phyloP scores from a whole-genome alignment of 2,888 invertebrate genomes.

The Ennomos erosarius region DNA sequence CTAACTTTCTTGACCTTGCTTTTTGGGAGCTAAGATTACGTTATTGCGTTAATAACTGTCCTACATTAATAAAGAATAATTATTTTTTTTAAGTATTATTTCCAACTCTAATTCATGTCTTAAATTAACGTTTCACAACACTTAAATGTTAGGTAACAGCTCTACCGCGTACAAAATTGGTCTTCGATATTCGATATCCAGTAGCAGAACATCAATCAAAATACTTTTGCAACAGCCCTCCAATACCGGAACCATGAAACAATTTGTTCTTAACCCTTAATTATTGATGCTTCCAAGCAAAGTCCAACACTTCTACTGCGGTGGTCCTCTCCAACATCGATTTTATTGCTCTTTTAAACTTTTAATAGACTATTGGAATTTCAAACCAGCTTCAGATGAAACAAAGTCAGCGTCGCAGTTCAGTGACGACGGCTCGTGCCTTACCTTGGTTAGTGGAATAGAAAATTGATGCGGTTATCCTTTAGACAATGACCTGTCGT shows the following conservation, averaged over 20 bases:
- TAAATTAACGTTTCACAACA: conserved; percentile 21
- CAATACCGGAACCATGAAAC: conserved; percentile 68
- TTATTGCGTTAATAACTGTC: too few relatives aligned
- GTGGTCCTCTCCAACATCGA: conserved; percentile 55
- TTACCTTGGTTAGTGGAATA: conserved; percentile 73
- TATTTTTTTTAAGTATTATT: background rate
- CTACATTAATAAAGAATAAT: background rate
- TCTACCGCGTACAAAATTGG: conserved; percentile 34
- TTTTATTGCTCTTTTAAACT: conserved; percentile 39
- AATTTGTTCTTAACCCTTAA: conserved; percentile 62
- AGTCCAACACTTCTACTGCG: conserved; percentile 50
- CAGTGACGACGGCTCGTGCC: conserved; percentile 69
- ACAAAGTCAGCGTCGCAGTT: conserved; percentile 48
- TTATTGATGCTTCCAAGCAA: conserved; percentile 52
- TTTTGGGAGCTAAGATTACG: too few relatives aligned
- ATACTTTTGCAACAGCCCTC: conserved; percentile 37
- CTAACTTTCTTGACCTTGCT: too few relatives aligned
- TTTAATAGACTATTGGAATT: conserved; percentile 34
- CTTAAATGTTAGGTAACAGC: conserved; percentile 28
- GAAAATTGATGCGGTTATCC: conserved; percentile 77
- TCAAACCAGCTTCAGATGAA: conserved; percentile 23
- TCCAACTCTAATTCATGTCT: conserved; percentile 32
- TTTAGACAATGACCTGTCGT: conserved; percentile 60
- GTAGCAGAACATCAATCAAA: conserved; percentile 41
- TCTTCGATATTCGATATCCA: conserved; percentile 29